phyloP scores from a whole-genome alignment of 2,888 invertebrate species.

The Autographa pulchrina region DNA sequence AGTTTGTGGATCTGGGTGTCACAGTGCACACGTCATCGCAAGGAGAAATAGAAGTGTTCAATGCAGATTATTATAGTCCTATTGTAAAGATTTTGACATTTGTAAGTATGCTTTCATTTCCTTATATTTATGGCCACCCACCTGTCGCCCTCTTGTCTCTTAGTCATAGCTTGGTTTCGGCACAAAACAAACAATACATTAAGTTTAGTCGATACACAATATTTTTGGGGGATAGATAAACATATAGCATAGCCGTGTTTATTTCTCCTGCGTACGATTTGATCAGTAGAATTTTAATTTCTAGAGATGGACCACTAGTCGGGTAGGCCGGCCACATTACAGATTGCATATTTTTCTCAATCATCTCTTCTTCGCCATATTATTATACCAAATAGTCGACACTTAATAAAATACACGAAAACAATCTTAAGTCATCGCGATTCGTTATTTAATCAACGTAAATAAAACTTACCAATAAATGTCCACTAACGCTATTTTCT shows the following conservation, averaged over 20 bases:
- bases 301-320: background rate
- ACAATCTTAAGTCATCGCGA: no score
- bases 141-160: background rate
- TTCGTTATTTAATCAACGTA: no score
- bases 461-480: no score
- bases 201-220: background rate
- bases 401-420: no score
- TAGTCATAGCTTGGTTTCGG: background rate
- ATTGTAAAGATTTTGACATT: slow-evolving; percentile 94
- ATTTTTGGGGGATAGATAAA: no score
- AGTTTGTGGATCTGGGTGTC: slow-evolving; percentile 91
- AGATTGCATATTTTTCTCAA: no score
- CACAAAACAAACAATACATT: background rate
- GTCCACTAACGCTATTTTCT: no score
- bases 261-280: background rate
- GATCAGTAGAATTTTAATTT: background rate
- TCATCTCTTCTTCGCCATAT: no score
- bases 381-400: no score
- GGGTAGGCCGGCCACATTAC: no score
- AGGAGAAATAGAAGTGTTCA: slow-evolving; percentile 87
- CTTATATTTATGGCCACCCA: background rate
- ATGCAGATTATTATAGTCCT: slow-evolving; percentile 94
- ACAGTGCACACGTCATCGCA: slow-evolving; percentile 89
- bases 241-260: background rate
- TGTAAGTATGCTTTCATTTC: slow-evolving; percentile 90